Base-by-base conservation (phyloP, 1,140 invertebrate genomes). In the Pygmarrhopalites habei region DNA sequence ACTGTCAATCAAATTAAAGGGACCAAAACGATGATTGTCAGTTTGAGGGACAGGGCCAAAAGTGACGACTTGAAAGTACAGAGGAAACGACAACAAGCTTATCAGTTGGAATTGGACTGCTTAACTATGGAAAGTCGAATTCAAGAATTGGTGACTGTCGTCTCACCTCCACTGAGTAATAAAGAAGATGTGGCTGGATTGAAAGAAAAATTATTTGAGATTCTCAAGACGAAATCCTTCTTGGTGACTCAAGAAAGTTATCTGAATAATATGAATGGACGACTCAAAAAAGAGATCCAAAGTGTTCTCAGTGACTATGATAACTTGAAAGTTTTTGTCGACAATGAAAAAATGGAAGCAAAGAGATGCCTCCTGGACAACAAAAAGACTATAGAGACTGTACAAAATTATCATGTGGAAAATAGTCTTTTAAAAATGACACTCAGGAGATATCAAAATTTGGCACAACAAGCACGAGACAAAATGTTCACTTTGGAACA, bases 401-500 rank as follows among this genome's bases (percentile, higher is more conserved):
- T 56, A 26, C 53, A 56, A 56, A 41, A 41, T 26, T 35, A 3
- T n/a, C 29, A 56, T 14, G 43, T 65, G n/a, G 59, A 61, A 5
- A 55, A 58, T 39, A 19, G 58, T 21, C 30, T 68, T 15, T 30
- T 64, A 5, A 30, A 68, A 58, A 52, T 68, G 32, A 26, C 39
- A 21, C 43, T 64, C 1, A 58, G 56, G 17, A 29, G 58, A 56
- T 26, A 64, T 7, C 2, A 19, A 1, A n/a, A 55, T 15, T 29
- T 23, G 4, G 19, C 17, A 12, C 25, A 47, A 19, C 15, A 58
- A n/a, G 44, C 61, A 25, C n/a, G 49, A 12, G 29, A 44, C 5
- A 60, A 43, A 21, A 25, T 62, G 17, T 46, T 65, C 44, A 29
- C 41, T 19, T 17, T 68, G 26, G 63, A 68, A 47, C 59, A 65